Conservation (phyloP, 2,888 invertebrate species). For the Sturmia bella region DNA sequence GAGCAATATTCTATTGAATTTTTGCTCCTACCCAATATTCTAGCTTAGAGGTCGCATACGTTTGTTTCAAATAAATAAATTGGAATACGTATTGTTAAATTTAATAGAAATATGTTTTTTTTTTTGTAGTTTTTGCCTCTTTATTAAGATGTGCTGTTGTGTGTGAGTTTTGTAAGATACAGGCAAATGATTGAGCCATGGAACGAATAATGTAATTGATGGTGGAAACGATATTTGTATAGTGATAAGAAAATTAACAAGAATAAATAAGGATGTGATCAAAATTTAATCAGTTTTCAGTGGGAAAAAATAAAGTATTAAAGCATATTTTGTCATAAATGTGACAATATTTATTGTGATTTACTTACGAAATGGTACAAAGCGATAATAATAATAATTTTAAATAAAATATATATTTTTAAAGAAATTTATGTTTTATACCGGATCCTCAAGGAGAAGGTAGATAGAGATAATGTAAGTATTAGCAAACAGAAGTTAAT, state of each 20-base stretch:
- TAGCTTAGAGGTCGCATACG: neutral
- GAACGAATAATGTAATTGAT: neutral
- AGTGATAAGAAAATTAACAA: constrained; percentile 32
- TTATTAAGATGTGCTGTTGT: constrained; percentile 33
- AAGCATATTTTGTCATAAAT: constrained; percentile 8
- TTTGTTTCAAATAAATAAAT: constrained; percentile 21
- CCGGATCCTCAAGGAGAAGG: neutral
- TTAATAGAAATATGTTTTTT: constrained; percentile 28
- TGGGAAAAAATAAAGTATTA: constrained; percentile 19
- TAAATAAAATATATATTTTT: neutral
- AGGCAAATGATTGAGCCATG: neutral
- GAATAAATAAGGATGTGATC: constrained; percentile 51
- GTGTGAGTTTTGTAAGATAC: constrained; percentile 3
- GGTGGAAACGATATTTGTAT: constrained; percentile 11
- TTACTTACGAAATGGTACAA: constrained; percentile 28
- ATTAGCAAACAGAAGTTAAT: too few relatives aligned
- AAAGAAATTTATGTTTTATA: neutral
- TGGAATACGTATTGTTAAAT: constrained; percentile 33
- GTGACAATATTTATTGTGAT: constrained; percentile 27
- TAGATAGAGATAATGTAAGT: too few relatives aligned
- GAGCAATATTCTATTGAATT: neutral
- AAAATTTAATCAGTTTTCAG: constrained; percentile 56
- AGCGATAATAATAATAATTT: neutral
- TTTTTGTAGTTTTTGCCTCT: neutral
- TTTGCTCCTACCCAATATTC: constrained; percentile 14